Percentiles rank a stretch among this genome's conserved stretches.
Evolutionary conservation across 92 coral and sea anemone species (phyloP).

Genomic region (Pocillopora grandis): DNA sequence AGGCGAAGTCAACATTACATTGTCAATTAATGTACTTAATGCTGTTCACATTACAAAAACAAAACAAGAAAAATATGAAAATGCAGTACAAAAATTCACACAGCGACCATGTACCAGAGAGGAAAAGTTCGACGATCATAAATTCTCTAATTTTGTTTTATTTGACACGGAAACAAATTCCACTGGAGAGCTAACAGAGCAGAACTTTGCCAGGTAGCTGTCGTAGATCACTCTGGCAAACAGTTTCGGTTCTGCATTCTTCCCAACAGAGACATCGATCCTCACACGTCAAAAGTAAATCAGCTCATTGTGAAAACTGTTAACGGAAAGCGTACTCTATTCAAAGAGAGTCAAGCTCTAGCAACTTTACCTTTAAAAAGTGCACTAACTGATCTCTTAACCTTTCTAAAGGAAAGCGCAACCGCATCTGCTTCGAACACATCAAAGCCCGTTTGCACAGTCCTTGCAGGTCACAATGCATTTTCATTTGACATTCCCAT

Average conservation of each 20-base stretch:
- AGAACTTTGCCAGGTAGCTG: slow-evolving; percentile 43
- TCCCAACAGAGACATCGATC: slow-evolving; percentile 9
- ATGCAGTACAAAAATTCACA: slow-evolving; percentile 15
- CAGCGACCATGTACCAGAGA: neutral
- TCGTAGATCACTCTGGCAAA: slow-evolving; percentile 6
- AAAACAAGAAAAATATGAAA: neutral
- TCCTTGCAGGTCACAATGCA: slow-evolving; percentile 54
- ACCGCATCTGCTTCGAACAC: neutral
- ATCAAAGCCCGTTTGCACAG: slow-evolving; percentile 12
- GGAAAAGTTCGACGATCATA: slow-evolving; percentile 22
- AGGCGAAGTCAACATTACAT: neutral
- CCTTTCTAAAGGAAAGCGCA: neutral
- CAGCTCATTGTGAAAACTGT: slow-evolving; percentile 24
- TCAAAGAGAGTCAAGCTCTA: neutral
- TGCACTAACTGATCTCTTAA: slow-evolving; percentile 5
- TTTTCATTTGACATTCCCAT: slow-evolving; percentile 45
- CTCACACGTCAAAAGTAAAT: slow-evolving; percentile 30
- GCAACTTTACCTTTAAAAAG: neutral
- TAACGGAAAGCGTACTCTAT: neutral
- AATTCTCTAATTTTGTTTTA: slow-evolving; percentile 29
- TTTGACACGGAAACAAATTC: slow-evolving; percentile 55
- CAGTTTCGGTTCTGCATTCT: slow-evolving; percentile 1
- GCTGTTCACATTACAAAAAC: neutral
- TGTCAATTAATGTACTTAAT: neutral
- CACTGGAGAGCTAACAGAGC: slow-evolving; percentile 30